Evolutionary conservation across 2,113 vertebrate species (phyloP).

Genomic region (Mesoclemmys tuberculata): DNA sequence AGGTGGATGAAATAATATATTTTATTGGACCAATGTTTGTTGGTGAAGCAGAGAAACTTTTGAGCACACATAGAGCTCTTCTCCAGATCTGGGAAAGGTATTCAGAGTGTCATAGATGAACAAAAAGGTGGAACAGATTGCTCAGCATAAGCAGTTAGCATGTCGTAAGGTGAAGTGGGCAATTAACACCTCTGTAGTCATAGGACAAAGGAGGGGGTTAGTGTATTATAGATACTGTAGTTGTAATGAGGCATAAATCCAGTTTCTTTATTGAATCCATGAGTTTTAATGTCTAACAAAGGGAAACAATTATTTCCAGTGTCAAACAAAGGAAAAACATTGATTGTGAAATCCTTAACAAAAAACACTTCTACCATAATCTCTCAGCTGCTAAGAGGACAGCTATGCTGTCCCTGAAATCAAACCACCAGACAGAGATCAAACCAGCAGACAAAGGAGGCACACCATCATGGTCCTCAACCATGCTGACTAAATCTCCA

Average conservation of each 20-base stretch:
- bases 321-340: background rate
- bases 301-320: too few relatives aligned
- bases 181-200: background rate
- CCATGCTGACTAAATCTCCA: background rate
- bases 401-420: background rate
- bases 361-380: background rate
- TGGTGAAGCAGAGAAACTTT: background rate
- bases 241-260: background rate
- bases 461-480: background rate
- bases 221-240: background rate
- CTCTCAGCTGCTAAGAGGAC: background rate
- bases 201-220: background rate
- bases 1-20: background rate
- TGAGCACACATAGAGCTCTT: background rate
- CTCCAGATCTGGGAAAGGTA: background rate
- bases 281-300: too few relatives aligned
- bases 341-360: background rate
- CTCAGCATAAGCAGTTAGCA: background rate
- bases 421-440: background rate
- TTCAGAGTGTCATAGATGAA: background rate
- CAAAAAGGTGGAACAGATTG: background rate
- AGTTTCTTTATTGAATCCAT: background rate
- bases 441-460: background rate
- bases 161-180: background rate
- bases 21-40: background rate